Evolutionary conservation across 2,113 vertebrate genomes (phyloP).

Genomic region (Psittacus erithacus): DNA sequence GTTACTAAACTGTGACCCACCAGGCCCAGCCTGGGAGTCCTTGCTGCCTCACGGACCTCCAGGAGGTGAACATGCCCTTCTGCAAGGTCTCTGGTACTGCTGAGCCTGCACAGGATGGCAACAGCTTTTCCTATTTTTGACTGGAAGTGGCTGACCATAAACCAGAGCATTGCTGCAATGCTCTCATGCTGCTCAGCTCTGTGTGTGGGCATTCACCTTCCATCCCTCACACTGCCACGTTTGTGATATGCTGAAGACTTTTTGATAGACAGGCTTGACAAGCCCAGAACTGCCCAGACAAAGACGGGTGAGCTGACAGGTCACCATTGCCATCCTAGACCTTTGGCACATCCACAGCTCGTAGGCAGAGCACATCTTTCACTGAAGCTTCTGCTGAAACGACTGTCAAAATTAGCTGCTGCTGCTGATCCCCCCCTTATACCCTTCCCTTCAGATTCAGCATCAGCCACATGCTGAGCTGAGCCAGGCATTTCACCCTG

Average conservation of each 20-base stretch:
- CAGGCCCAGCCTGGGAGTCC: background rate
- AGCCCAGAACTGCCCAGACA: accelerated
- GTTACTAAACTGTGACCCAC: accelerated
- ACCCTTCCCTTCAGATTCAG: background rate
- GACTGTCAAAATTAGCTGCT: background rate
- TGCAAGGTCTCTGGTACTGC: background rate
- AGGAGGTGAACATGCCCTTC: background rate
- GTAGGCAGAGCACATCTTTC: background rate
- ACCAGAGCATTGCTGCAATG: background rate
- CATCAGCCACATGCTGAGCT: background rate
- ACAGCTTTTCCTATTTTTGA: background rate
- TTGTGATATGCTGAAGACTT: background rate
- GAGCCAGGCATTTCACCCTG: background rate
- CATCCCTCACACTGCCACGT: background rate
- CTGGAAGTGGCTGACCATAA: background rate
- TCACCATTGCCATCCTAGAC: background rate
- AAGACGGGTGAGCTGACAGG: accelerated
- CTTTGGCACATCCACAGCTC: background rate
- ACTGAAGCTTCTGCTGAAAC: background rate
- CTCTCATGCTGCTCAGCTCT: accelerated
- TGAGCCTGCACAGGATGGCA: background rate
- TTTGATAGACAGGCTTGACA: background rate
- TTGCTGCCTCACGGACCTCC: background rate
- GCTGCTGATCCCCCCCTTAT: background rate
- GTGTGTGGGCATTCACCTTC: background rate